These are phyloP conservation scores for Cryptophagus acutangulus DNA, from an alignment of 2,888 invertebrate species.

Conservation along the genomic window DNA sequence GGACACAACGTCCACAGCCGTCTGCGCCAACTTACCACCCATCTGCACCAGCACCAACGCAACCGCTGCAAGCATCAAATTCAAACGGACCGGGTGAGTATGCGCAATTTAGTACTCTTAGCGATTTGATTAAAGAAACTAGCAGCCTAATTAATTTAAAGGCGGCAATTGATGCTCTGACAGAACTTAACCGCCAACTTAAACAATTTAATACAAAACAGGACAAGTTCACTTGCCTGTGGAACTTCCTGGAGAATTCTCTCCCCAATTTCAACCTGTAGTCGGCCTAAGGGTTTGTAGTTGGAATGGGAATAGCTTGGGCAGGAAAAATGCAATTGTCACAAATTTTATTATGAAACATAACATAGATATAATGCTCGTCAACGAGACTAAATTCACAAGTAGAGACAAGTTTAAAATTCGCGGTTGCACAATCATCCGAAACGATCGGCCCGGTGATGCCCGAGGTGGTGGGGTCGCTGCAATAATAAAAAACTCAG, in stretches of 20 bases:
- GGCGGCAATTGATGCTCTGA: neutral
- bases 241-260: no score
- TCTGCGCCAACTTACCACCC: neutral
- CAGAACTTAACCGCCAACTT: no score
- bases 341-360: neutral
- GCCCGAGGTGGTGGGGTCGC: neutral
- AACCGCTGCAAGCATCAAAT: no score
- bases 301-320: neutral
- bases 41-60: neutral
- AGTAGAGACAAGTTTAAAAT: neutral
- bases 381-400: neutral
- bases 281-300: no score
- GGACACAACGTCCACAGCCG: neutral
- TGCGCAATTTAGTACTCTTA: no score
- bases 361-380: neutral
- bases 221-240: no score
- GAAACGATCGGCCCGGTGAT: neutral
- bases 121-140: no score
- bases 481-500: no score
- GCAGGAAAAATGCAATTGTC: neutral
- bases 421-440: neutral
- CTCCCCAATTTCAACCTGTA: no score
- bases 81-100: no score
- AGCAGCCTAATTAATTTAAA: neutral
- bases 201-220: no score